Conservation (phyloP, 2,888 invertebrate genomes). For the Xestobium rufovillosum region DNA sequence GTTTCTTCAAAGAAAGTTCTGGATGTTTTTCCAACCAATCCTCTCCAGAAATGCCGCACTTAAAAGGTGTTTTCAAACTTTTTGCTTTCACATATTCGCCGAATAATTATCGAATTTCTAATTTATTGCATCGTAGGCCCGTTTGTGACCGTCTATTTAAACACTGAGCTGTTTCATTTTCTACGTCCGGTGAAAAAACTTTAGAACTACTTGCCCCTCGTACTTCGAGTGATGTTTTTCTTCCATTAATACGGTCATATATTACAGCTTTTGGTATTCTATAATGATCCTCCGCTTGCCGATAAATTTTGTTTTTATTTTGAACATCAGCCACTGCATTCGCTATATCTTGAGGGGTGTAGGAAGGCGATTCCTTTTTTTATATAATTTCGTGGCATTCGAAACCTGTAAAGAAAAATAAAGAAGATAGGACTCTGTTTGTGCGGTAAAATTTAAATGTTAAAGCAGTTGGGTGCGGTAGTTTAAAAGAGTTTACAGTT, state of each 20-base stretch:
- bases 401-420: too few relatives aligned
- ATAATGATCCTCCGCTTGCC: slow-evolving; percentile 15
- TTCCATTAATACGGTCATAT: slow-evolving; percentile 15
- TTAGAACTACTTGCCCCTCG: slow-evolving; percentile 12
- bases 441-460: too few relatives aligned
- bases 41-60: slow-evolving; percentile 24
- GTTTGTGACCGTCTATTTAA: slow-evolving; percentile 21
- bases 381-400: background rate
- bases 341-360: slow-evolving; percentile 14
- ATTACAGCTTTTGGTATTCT: slow-evolving; percentile 18
- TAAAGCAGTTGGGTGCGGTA: too few relatives aligned
- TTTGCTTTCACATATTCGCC: slow-evolving; percentile 15
- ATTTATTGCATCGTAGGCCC: slow-evolving; percentile 26
- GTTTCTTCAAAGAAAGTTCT: slow-evolving; percentile 25
- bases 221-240: slow-evolving; percentile 13
- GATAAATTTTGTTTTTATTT: slow-evolving; percentile 19
- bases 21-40: slow-evolving; percentile 25
- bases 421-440: too few relatives aligned
- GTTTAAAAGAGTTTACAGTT: too few relatives aligned
- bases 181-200: slow-evolving; percentile 12
- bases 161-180: slow-evolving; percentile 21
- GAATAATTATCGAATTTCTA: slow-evolving; percentile 20
- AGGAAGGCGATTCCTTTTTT: slow-evolving; percentile 5
- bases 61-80: slow-evolving; percentile 21
- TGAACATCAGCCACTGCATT: slow-evolving; percentile 18